Evolutionary conservation across 1,140 invertebrate genomes (phyloP).

Genomic region (Drosophila serrata): DNA sequence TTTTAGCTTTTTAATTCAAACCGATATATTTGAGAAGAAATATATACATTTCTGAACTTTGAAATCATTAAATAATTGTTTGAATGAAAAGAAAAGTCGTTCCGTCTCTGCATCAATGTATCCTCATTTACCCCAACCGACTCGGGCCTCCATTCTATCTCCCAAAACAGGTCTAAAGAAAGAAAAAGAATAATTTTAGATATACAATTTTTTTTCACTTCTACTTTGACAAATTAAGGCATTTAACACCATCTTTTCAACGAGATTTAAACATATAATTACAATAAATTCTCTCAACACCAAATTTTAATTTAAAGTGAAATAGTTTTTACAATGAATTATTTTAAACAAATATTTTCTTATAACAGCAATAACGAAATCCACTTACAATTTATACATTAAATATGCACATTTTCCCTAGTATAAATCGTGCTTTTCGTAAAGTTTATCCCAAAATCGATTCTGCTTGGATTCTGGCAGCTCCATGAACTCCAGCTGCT

Average conservation of each 20-base stretch:
- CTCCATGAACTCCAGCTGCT: conserved; percentile 63
- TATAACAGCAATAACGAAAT: neutral
- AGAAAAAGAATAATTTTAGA: neutral
- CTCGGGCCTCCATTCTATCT: conserved; percentile 41
- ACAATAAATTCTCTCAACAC: neutral
- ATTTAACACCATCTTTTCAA: neutral
- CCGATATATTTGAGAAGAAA: no score
- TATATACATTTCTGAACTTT: no score
- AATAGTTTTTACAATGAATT: neutral
- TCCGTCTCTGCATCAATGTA: no score
- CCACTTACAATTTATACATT: neutral
- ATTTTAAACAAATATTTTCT: neutral
- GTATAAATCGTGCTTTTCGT: conserved; percentile 49
- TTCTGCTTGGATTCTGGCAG: conserved; percentile 84
- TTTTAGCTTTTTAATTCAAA: no score
- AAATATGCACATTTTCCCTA: conserved; percentile 2
- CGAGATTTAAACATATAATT: neutral
- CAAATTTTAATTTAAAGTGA: neutral
- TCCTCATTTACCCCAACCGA: conserved; percentile 28
- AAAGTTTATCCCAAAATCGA: conserved; percentile 84
- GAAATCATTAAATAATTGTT: no score
- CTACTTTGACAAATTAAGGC: neutral
- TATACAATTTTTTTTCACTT: neutral
- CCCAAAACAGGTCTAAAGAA: neutral
- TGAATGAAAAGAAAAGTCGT: no score